Evolutionary conservation across 2,797 vertebrate genomes (phyloP).

Genomic region (Sebastes dallii): DNA sequence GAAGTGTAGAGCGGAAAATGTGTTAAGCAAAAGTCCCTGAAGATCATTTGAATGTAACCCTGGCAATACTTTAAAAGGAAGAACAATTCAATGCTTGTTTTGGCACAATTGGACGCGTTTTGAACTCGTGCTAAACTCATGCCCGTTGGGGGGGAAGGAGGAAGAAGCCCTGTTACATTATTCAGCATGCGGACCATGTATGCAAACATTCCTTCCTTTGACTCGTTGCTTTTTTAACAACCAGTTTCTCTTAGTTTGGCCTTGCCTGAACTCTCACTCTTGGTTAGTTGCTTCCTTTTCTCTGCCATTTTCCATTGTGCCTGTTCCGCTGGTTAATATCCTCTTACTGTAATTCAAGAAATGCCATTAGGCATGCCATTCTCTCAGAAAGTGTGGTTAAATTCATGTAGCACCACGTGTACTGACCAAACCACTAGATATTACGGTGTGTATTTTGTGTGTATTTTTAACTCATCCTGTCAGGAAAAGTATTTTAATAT

Average conservation of each 20-base stretch:
- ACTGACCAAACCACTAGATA: background rate
- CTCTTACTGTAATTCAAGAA: constrained; percentile 13
- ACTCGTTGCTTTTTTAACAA: constrained; percentile 10
- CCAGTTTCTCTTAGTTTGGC: background rate
- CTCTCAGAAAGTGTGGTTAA: background rate
- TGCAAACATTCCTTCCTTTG: constrained; percentile 47
- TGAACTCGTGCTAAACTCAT: constrained; percentile 35
- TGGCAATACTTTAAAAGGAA: constrained; percentile 62
- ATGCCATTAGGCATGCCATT: background rate
- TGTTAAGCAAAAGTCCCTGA: constrained; percentile 7
- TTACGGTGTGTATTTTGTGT: background rate
- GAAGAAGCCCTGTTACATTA: constrained; percentile 36
- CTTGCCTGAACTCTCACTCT: background rate
- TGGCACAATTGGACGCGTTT: constrained; percentile 47
- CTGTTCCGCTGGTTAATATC: background rate
- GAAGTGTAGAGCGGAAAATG: background rate
- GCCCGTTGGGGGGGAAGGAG: constrained; percentile 21
- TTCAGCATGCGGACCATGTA: constrained; percentile 46
- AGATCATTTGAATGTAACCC: constrained; percentile 31
- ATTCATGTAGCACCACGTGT: background rate
- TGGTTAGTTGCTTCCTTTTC: background rate
- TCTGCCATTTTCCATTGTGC: background rate
- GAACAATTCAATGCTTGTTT: constrained; percentile 65
- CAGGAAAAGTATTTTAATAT: background rate
- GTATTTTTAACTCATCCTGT: background rate